Conservation (phyloP, 2,888 invertebrate species). For the Schrankia costaestrigalis region DNA sequence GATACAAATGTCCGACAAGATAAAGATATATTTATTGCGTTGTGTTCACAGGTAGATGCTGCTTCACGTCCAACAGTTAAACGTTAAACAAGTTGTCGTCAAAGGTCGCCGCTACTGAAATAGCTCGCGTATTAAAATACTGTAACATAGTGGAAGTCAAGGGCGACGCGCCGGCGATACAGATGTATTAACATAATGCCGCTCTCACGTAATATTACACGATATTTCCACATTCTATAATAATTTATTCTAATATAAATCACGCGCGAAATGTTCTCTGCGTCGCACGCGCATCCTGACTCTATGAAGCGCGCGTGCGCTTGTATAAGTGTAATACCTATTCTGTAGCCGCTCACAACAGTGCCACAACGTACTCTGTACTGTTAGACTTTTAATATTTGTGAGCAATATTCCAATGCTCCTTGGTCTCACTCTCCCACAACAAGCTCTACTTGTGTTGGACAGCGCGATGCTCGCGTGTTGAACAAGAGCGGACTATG, state of each 20-base stretch:
- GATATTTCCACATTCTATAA: conserved; percentile 4
- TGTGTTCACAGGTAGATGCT: too few species aligned
- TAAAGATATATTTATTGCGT: too few species aligned
- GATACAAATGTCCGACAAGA: too few species aligned
- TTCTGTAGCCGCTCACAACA: too few species aligned
- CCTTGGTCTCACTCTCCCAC: too few species aligned
- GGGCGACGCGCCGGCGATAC: conserved; percentile 11
- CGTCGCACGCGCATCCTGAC: too few species aligned
- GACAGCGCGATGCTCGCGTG: neutral
- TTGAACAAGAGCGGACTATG: conserved; percentile 1
- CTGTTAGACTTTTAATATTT: too few species aligned
- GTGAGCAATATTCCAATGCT: conserved; percentile 12
- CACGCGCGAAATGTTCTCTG: conserved; percentile 3
- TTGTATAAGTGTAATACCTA: too few species aligned
- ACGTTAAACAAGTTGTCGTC: conserved; percentile 19
- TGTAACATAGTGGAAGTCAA: conserved; percentile 19
- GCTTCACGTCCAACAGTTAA: conserved; percentile 2
- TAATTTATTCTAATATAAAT: conserved; percentile 5
- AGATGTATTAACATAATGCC: neutral
- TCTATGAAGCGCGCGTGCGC: neutral
- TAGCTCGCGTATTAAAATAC: conserved; percentile 21
- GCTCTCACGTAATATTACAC: conserved; percentile 1
- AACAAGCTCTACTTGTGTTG: too few species aligned
- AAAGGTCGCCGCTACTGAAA: conserved; percentile 21
- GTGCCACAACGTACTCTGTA: too few species aligned